A percentile compares a stretch with the other conserved stretches of the same genome.
Conservation (phyloP, 2,113 vertebrate genomes). For the Podiceps cristatus region DNA sequence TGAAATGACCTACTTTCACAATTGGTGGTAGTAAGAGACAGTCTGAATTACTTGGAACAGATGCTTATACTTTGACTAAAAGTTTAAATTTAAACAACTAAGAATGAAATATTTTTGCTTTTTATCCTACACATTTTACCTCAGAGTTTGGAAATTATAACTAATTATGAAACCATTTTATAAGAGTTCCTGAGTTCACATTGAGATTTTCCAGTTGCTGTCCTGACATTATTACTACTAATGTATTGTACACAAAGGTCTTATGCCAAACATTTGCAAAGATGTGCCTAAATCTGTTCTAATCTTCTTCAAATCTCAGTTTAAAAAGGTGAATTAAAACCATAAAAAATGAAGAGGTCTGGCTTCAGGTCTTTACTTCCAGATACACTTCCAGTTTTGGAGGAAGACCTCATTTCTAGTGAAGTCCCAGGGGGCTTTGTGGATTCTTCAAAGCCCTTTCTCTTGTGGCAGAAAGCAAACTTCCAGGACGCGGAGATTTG, state of each 20-base stretch:
- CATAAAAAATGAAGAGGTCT: background rate
- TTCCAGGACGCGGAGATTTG: background rate
- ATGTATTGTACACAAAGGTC: background rate
- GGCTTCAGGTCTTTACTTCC: background rate
- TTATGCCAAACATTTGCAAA: background rate
- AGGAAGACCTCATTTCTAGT: background rate
- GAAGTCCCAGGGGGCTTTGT: background rate
- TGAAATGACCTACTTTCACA: background rate
- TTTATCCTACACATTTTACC: background rate
- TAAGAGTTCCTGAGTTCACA: background rate
- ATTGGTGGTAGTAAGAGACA: background rate
- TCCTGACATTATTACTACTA: background rate
- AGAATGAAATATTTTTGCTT: background rate
- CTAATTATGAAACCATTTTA: background rate
- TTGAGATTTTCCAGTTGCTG: background rate
- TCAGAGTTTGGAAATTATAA: background rate
- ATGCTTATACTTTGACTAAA: background rate
- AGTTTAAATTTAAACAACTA: background rate
- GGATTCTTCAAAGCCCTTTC: background rate
- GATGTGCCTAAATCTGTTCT: background rate
- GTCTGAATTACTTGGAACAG: background rate
- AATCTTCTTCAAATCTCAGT: background rate
- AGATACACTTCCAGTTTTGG: background rate
- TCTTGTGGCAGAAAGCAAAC: background rate
- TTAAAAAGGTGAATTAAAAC: background rate